Conservation (phyloP, 2,888 invertebrate species). For the Melieria crassipennis region DNA sequence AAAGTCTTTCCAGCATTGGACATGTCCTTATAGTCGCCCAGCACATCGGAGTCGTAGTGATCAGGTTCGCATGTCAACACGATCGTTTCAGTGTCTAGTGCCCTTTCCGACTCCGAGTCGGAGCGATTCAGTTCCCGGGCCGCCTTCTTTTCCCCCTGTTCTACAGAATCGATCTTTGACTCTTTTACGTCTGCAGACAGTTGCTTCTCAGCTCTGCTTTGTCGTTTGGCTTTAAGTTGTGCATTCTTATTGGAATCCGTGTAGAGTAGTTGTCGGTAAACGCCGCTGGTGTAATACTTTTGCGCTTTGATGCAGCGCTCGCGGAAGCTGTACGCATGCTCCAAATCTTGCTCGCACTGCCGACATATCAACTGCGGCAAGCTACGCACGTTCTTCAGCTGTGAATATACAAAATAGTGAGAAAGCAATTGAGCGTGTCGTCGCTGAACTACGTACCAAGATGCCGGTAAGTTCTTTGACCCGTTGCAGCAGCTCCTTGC, state of each 20-base stretch:
- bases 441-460: constrained; percentile 28
- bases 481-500: constrained; percentile 31
- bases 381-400: constrained; percentile 39
- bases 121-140: not conserved
- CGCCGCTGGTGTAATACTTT: constrained; percentile 32
- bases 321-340: constrained; percentile 42
- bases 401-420: not conserved
- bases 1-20: too few species aligned
- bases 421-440: not conserved
- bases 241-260: too few species aligned
- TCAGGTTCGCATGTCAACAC: too few species aligned
- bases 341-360: constrained; percentile 39
- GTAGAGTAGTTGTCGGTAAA: too few species aligned
- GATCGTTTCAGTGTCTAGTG: too few species aligned
- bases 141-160: too few species aligned
- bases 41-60: too few species aligned
- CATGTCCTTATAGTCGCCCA: too few species aligned
- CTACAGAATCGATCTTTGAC: too few species aligned
- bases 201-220: not conserved
- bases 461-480: constrained; percentile 41
- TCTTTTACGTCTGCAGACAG: too few species aligned
- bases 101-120: too few species aligned
- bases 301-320: constrained; percentile 42
- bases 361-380: constrained; percentile 43
- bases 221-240: constrained; percentile 17